phyloP scores from a whole-genome alignment of 2,113 vertebrate species.

The Nycticebus coucang region DNA sequence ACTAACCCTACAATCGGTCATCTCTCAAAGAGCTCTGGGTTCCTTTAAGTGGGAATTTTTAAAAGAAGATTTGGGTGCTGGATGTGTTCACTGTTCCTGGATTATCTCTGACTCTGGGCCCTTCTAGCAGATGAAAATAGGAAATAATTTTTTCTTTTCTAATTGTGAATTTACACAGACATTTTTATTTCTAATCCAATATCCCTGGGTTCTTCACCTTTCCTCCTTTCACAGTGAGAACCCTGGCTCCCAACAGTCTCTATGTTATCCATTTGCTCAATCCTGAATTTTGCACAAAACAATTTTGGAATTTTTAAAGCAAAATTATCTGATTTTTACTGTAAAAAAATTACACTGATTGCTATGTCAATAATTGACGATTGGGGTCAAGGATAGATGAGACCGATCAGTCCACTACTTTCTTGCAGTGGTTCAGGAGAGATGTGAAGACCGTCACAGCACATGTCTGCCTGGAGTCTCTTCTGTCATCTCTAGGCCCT shows the following conservation, averaged over 20 bases:
- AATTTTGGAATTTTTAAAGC: conserved; percentile 6
- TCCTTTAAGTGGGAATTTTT: not conserved
- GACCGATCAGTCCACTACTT: not conserved
- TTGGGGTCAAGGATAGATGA: not conserved
- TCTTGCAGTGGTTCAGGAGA: not conserved
- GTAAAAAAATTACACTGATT: not conserved
- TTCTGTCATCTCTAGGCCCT: no score
- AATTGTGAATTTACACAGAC: not conserved
- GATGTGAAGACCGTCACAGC: not conserved
- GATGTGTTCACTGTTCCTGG: not conserved
- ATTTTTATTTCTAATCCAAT: not conserved
- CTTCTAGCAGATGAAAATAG: not conserved
- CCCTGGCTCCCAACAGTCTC: not conserved
- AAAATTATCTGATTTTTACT: not conserved
- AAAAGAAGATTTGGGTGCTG: not conserved
- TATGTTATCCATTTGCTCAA: not conserved
- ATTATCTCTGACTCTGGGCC: not conserved
- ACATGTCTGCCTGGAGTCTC: not conserved
- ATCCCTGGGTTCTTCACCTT: not conserved
- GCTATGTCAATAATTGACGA: not conserved
- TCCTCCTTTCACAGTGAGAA: not conserved
- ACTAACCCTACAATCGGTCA: not conserved
- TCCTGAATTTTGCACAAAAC: not conserved
- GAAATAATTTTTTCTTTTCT: not conserved
- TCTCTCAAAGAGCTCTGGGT: not conserved